Evolutionary conservation across 2,113 vertebrate genomes (phyloP).

Genomic region (Melanotaenia duboulayi): DNA sequence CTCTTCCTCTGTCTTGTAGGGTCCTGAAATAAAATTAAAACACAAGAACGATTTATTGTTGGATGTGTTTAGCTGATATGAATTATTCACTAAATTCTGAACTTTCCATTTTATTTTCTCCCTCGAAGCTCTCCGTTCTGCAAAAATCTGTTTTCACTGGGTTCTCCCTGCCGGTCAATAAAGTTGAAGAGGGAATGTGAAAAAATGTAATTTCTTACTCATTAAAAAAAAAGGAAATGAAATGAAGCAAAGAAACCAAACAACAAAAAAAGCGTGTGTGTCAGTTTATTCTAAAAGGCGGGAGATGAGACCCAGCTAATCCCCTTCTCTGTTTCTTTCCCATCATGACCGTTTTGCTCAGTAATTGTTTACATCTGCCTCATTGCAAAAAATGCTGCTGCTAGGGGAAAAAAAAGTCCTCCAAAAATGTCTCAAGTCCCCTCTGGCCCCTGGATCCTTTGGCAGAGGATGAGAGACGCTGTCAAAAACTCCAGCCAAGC

Average conservation of each 20-base stretch:
- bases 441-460: conserved; percentile 67
- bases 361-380: conserved; percentile 81
- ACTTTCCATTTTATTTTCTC: too few species aligned
- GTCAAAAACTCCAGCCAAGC: conserved; percentile 57
- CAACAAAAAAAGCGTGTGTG: conserved; percentile 10
- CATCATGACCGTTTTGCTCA: conserved; percentile 69
- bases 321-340: conserved; percentile 51
- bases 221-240: not conserved
- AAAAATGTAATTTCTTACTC: not conserved
- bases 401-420: conserved; percentile 18
- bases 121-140: too few species aligned
- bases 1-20: not conserved
- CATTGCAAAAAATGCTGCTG: conserved; percentile 68
- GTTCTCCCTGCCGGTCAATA: not conserved
- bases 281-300: conserved; percentile 56
- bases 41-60: too few species aligned
- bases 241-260: not conserved
- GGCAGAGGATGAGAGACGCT: conserved; percentile 75
- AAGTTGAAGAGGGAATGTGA: not conserved
- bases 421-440: conserved; percentile 66
- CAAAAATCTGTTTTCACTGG: not conserved
- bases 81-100: too few species aligned
- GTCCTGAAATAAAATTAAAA: conserved; percentile 7
- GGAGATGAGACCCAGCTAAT: conserved; percentile 63
- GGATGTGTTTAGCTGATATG: too few species aligned